Percentiles rank a stretch among this genome's conserved stretches.
Conservation (phyloP, 2,888 invertebrate species). For the Lycaena phlaeas region DNA sequence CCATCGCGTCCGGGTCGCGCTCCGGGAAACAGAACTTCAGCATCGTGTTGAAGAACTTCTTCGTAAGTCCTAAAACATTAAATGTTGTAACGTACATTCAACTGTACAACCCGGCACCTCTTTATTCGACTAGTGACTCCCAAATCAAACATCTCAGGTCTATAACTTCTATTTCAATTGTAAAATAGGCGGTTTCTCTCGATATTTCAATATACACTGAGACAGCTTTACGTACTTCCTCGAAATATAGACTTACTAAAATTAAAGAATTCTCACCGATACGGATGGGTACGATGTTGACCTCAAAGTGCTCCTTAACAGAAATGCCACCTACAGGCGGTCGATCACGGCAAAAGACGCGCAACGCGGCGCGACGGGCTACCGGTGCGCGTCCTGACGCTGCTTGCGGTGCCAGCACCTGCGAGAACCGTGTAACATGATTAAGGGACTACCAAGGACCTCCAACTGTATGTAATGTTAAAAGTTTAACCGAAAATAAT, state of each 20-base stretch:
- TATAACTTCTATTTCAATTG: too few relatives aligned
- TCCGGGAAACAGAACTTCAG: slow-evolving; percentile 98
- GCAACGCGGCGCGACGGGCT: slow-evolving; percentile 91
- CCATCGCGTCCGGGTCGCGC: slow-evolving; percentile 88
- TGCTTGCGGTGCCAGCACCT: slow-evolving; percentile 64
- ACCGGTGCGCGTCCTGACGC: slow-evolving; percentile 86
- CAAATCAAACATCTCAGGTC: too few relatives aligned
- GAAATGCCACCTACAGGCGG: slow-evolving; percentile 99
- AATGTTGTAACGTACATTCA: too few relatives aligned
- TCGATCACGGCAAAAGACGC: slow-evolving; percentile 96
- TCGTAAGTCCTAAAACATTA: slow-evolving; percentile 86
- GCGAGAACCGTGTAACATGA: background rate
- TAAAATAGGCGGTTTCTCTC: too few relatives aligned
- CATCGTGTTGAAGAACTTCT: slow-evolving; percentile 98
- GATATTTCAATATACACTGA: too few relatives aligned
- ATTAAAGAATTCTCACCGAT: slow-evolving; percentile 84
- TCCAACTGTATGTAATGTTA: background rate
- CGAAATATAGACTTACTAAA: too few relatives aligned
- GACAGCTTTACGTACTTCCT: too few relatives aligned
- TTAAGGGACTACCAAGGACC: too few relatives aligned
- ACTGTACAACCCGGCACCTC: too few relatives aligned
- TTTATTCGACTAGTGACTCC: too few relatives aligned
- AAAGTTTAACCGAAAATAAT: too few relatives aligned
- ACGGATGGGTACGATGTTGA: slow-evolving; percentile 95
- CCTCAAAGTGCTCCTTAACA: slow-evolving; percentile 99